Conservation (phyloP, 2,797 vertebrate genomes). For the Buceros bicornis region DNA sequence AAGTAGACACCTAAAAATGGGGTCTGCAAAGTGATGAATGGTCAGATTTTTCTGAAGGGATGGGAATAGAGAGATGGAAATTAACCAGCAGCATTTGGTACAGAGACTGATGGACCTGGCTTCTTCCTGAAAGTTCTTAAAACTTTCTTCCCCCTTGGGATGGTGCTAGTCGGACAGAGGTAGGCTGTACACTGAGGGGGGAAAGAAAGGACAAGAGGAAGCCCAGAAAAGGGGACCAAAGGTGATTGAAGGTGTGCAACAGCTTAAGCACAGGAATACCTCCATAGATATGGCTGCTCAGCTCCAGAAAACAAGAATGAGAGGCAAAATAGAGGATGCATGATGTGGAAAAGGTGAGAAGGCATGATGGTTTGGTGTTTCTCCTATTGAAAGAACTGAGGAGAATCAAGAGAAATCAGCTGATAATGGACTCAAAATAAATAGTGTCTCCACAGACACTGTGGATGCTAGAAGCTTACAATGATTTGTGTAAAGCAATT, state of each 20-base stretch:
- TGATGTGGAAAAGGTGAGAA: not conserved
- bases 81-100: not conserved
- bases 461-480: not conserved
- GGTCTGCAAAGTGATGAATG: not conserved
- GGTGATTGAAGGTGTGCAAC: not conserved
- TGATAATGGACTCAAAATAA: not conserved
- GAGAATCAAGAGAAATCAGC: not conserved
- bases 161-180: not conserved
- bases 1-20: not conserved
- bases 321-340: not conserved
- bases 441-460: not conserved
- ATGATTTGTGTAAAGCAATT: not conserved
- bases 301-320: not conserved
- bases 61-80: accelerated
- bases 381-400: not conserved
- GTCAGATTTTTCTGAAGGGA: not conserved
- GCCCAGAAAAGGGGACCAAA: not conserved
- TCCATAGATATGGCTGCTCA: not conserved
- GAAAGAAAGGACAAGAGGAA: not conserved
- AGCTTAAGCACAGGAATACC: not conserved
- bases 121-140: not conserved
- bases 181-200: not conserved
- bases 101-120: not conserved
- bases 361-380: not conserved
- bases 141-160: not conserved